Evolutionary conservation across 2,113 vertebrate species (phyloP).

Genomic region (Stigmatopora argus): DNA sequence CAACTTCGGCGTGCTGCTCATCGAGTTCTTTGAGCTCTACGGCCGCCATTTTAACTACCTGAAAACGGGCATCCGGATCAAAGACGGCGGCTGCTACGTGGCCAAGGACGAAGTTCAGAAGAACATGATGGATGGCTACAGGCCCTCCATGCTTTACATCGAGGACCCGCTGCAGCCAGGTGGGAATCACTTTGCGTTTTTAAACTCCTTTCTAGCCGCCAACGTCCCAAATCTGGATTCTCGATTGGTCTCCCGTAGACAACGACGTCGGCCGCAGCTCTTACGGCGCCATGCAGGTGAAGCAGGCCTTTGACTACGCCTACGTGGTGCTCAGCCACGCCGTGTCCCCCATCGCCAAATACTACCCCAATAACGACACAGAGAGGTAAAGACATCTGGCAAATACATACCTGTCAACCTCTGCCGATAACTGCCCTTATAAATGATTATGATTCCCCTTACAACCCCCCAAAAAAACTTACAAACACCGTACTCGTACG

Average conservation of each 20-base stretch:
- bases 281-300: conserved; percentile 99
- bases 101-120: conserved; percentile 97
- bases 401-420: background rate
- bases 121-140: conserved; percentile 92
- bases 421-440: too few species aligned
- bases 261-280: conserved; percentile 97
- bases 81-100: conserved; percentile 93
- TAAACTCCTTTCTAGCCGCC: background rate
- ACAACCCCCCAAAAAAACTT: too few species aligned
- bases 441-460: too few species aligned
- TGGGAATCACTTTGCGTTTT: conserved; percentile 41
- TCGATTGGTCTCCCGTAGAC: conserved; percentile 59
- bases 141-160: conserved; percentile 96
- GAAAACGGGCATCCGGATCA: conserved; percentile 98
- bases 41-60: conserved; percentile 97
- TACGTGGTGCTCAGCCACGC: conserved; percentile 92
- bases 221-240: too few species aligned
- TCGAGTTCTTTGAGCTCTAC: conserved; percentile 98
- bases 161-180: conserved; percentile 96
- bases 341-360: conserved; percentile 90
- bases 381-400: conserved; percentile 78
- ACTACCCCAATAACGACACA: conserved; percentile 89
- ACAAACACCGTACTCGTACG: too few species aligned
- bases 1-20: conserved; percentile 96
- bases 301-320: conserved; percentile 97